These are phyloP conservation scores for Diabrotica undecimpunctata DNA, from an alignment of 1,140 invertebrate species.

Conservation along the genomic window DNA sequence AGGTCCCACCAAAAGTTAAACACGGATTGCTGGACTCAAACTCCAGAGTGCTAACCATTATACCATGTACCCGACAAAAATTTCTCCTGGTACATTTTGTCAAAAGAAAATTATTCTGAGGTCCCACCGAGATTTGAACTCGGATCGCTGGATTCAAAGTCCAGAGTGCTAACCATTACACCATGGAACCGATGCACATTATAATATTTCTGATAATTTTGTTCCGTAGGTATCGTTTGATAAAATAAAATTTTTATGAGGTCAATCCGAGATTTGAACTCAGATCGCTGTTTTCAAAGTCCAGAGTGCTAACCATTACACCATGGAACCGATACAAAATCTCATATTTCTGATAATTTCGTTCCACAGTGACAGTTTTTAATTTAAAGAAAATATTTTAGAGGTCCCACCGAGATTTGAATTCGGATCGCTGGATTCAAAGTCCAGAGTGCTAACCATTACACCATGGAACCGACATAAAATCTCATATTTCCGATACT, in stretches of 20 bases:
- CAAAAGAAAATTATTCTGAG: too few species aligned
- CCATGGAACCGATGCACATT: slow-evolving; percentile 17
- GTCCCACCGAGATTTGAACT: slow-evolving; percentile 38
- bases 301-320: slow-evolving; percentile 44
- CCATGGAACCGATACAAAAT: slow-evolving; percentile 24
- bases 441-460: slow-evolving; percentile 48
- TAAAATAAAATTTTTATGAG: not conserved
- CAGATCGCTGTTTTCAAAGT: slow-evolving; percentile 42
- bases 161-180: slow-evolving; percentile 44
- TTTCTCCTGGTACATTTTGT: too few species aligned
- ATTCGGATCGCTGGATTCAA: slow-evolving; percentile 47
- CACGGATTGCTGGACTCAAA: too few species aligned
- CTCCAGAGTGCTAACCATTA: too few species aligned
- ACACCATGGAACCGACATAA: slow-evolving; percentile 41
- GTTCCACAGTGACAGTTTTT: too few species aligned
- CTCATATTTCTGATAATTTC: too few species aligned
- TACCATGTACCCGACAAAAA: too few species aligned
- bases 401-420: slow-evolving; percentile 47
- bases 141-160: slow-evolving; percentile 43
- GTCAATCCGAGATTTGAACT: slow-evolving; percentile 37
- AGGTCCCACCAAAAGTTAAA: too few species aligned
- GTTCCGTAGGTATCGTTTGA: too few species aligned
- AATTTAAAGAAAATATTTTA: not conserved
- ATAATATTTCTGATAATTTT: too few species aligned
- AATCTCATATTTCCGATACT: too few species aligned